These are phyloP conservation scores for Otolemur garnettii DNA, from an alignment of 2,113 vertebrate species.

Conservation along the genomic window DNA sequence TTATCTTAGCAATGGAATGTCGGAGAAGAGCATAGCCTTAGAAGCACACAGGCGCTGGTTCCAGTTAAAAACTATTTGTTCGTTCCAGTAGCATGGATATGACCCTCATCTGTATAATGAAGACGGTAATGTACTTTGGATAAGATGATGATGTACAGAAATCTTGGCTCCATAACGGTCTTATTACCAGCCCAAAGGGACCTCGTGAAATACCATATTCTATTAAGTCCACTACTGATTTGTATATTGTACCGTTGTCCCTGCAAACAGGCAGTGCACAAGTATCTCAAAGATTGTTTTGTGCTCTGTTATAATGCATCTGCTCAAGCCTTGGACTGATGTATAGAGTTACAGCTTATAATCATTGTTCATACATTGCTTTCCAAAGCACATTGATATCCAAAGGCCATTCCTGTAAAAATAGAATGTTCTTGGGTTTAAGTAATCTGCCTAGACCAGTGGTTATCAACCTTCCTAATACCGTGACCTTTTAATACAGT, in stretches of 20 bases:
- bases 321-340: not conserved
- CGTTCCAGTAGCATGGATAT: not conserved
- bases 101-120: not conserved
- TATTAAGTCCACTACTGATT: not conserved
- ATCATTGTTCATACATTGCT: not conserved
- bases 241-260: not conserved
- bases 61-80: not conserved
- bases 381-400: not conserved
- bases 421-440: not conserved
- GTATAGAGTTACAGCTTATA: not conserved
- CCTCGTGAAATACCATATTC: not conserved
- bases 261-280: not conserved
- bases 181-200: not conserved
- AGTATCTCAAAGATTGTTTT: not conserved
- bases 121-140: not conserved
- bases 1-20: not conserved
- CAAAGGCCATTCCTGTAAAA: not conserved
- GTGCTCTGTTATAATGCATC: not conserved
- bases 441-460: not conserved
- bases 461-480: too few relatives aligned
- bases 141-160: not conserved
- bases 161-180: not conserved
- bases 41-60: not conserved
- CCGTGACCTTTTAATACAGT: too few relatives aligned
- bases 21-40: not conserved